These are phyloP conservation scores for Camponotus fellah DNA, from an alignment of 2,888 invertebrate genomes.

Conservation along the genomic window DNA sequence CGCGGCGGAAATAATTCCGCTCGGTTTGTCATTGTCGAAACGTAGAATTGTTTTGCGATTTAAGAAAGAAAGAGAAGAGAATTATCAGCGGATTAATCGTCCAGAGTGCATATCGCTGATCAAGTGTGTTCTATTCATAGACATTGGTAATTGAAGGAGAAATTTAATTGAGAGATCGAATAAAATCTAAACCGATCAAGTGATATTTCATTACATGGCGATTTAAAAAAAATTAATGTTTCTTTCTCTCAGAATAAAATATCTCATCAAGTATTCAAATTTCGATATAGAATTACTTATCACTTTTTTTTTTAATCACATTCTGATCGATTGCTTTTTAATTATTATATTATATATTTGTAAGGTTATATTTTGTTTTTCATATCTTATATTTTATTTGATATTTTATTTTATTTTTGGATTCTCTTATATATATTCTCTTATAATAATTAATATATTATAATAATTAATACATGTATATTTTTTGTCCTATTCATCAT, in stretches of 20 bases:
- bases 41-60: slow-evolving; percentile 24
- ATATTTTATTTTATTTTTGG: background rate
- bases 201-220: background rate
- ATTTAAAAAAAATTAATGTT: slow-evolving; percentile 1
- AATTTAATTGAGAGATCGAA: background rate
- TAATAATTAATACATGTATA: background rate
- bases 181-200: background rate
- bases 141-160: background rate
- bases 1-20: slow-evolving; percentile 44
- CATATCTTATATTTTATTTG: background rate
- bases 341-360: background rate
- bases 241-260: background rate
- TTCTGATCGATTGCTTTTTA: slow-evolving; percentile 2
- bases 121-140: slow-evolving; percentile 8
- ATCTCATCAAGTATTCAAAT: background rate
- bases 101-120: slow-evolving; percentile 25
- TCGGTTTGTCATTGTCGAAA: slow-evolving; percentile 42
- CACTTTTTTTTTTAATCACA: background rate
- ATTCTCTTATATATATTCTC: background rate
- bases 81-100: slow-evolving; percentile 23
- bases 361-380: background rate
- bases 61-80: background rate
- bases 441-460: no score
- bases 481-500: background rate
- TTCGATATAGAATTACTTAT: background rate